These are phyloP conservation scores for Drosophila paucipuncta DNA, from an alignment of 2,888 invertebrate species.

Conservation along the genomic window DNA sequence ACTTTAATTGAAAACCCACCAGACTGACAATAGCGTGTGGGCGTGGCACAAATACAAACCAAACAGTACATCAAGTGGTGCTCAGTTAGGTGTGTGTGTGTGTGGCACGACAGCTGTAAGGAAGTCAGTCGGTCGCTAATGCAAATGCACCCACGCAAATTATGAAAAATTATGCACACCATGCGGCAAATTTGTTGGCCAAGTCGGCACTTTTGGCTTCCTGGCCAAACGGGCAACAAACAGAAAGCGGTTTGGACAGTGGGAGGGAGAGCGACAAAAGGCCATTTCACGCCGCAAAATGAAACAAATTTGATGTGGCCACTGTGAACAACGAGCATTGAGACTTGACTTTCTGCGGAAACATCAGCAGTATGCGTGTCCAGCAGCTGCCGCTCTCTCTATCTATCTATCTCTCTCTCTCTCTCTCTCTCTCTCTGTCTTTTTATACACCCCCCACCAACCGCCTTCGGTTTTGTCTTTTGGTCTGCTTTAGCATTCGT, in stretches of 20 bases:
- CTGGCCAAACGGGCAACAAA: conserved; percentile 32
- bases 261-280: conserved; percentile 54
- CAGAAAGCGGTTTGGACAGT: neutral
- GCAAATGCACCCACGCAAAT: conserved; percentile 74
- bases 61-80: conserved; percentile 45
- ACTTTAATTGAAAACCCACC: conserved; percentile 75
- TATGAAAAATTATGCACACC: conserved; percentile 79
- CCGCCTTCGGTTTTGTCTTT: conserved; percentile 10
- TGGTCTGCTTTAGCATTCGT: conserved; percentile 52
- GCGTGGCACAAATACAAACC: conserved; percentile 34
- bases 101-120: conserved; percentile 66
- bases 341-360: conserved; percentile 66
- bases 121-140: conserved; percentile 77
- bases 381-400: conserved; percentile 5
- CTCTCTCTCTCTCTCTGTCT: neutral
- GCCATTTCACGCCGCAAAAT: conserved; percentile 78
- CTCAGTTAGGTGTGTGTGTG: conserved; percentile 17
- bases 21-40: conserved; percentile 58
- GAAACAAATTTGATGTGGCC: conserved; percentile 80
- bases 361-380: conserved; percentile 42
- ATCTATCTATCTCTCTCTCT: neutral
- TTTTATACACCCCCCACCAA: neutral
- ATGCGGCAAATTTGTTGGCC: conserved; percentile 54
- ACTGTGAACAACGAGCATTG: conserved; percentile 44
- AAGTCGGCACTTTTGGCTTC: conserved; percentile 41